A percentile compares a stretch with the other conserved stretches of the same genome.
Evolutionary conservation across 2,797 vertebrate genomes (phyloP).

Genomic region (Orestias chungarensis): DNA sequence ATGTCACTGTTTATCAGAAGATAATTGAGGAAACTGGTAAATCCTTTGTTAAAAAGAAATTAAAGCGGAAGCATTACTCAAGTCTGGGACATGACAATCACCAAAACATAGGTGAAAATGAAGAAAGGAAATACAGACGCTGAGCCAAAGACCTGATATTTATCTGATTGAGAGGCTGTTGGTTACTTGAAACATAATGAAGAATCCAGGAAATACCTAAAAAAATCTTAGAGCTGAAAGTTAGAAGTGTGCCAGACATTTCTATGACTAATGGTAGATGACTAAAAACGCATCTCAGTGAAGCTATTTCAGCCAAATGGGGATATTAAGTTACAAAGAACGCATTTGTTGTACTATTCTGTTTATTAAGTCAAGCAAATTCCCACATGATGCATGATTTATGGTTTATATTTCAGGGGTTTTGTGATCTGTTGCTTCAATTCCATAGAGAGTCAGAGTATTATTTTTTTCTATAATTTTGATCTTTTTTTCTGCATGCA

Average conservation of each 20-base stretch:
- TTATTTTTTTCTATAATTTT: too few species aligned
- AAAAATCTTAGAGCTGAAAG: background rate
- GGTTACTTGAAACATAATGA: too few species aligned
- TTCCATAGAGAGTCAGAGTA: background rate
- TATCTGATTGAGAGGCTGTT: too few species aligned
- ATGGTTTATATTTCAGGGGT: background rate
- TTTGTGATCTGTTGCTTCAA: background rate
- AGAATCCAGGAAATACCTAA: background rate
- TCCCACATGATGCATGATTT: background rate
- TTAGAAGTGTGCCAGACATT: background rate
- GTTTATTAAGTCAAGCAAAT: background rate
- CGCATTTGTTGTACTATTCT: background rate
- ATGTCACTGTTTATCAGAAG: too few species aligned
- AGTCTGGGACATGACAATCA: too few species aligned
- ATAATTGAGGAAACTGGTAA: too few species aligned
- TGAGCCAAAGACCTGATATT: too few species aligned
- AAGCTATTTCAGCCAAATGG: background rate
- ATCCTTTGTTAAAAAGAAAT: too few species aligned
- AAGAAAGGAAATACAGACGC: too few species aligned
- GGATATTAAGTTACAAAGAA: background rate
- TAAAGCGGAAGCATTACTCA: too few species aligned
- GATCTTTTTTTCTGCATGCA: background rate
- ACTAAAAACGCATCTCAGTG: background rate
- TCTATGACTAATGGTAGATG: background rate
- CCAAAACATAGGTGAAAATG: too few species aligned